Base-by-base conservation (phyloP, 2,888 invertebrate genomes). In the Digitonthophagus gazella region DNA sequence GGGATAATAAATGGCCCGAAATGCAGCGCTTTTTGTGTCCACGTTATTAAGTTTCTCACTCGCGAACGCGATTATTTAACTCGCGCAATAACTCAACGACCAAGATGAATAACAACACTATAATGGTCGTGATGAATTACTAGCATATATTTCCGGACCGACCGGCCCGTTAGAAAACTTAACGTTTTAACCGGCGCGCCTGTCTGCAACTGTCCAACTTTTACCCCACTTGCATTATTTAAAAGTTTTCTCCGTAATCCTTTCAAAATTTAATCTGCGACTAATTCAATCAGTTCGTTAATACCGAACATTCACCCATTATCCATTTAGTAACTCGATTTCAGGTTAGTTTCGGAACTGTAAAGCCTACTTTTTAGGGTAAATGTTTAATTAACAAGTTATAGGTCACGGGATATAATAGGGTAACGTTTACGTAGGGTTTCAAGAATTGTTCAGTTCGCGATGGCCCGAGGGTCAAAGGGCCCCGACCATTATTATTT, bases 381-480 rank as follows among this genome's bases (percentile, higher is more conserved):
- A 44, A 67, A 67, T 67, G 58, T 67, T 67, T 61, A 67, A 67
- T 67, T 67, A 67, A 58, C 18, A 22, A 58, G 58, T 58, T 67
- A 61, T 57, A 58, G 58, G 61, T 28, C 19, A 54, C 15, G 18
- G 65, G 19, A 58, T 58, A 58, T 58, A 58, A 67, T 61, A 68
- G 69, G 67, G 71, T 72, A 74, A 72, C 72, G 73, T 69, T 72
- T 71, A 68, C 71, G 71, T 71, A 69, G 69, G 69, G 71, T 71
- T 74, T 69, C 74, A 74, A 73, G 70, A 71, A 74, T 72, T 73
- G 73, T 3, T 44, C 72, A 71, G 69, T 66, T 72, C 71, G 74
- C 73, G 73, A 73, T 72, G 72, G 70, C 72, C 70, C 67, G 68
- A 70, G 73, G 73, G 73, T 72, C 72, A 74, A 72, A 72, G 74